A percentile compares a stretch with the other conserved stretches of the same genome.
Conservation (phyloP, 2,797 vertebrate species). For the Pteropus rufus region DNA sequence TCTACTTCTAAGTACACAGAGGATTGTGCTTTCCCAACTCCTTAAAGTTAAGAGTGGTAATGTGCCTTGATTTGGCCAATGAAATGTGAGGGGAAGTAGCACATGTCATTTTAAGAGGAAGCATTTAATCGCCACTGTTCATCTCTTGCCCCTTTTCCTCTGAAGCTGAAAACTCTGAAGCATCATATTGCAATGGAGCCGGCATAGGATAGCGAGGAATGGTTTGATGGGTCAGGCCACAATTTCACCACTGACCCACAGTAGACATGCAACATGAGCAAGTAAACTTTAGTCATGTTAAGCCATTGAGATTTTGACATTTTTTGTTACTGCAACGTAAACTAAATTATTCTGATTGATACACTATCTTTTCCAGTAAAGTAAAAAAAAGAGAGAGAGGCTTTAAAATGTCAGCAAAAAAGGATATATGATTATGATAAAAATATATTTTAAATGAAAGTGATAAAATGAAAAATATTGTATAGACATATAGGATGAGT, state of each 20-base stretch:
- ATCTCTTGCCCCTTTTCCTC: background rate
- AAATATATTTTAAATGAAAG: background rate
- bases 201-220: background rate
- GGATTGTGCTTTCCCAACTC: background rate
- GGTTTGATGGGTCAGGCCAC: fast-evolving
- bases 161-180: background rate
- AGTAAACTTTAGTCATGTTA: background rate
- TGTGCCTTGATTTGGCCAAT: background rate
- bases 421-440: background rate
- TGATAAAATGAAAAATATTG: background rate
- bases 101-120: background rate
- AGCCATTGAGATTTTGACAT: background rate
- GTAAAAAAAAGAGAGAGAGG: background rate
- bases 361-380: background rate
- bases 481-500: background rate
- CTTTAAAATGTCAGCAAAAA: background rate
- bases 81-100: background rate
- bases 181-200: background rate
- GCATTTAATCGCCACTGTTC: background rate
- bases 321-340: background rate
- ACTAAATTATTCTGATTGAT: background rate
- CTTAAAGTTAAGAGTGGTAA: background rate
- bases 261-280: background rate
- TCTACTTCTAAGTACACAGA: background rate
- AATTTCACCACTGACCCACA: background rate